These are phyloP conservation scores for Grammomys dolichurus DNA, from an alignment of 2,113 vertebrate species.

Conservation along the genomic window DNA sequence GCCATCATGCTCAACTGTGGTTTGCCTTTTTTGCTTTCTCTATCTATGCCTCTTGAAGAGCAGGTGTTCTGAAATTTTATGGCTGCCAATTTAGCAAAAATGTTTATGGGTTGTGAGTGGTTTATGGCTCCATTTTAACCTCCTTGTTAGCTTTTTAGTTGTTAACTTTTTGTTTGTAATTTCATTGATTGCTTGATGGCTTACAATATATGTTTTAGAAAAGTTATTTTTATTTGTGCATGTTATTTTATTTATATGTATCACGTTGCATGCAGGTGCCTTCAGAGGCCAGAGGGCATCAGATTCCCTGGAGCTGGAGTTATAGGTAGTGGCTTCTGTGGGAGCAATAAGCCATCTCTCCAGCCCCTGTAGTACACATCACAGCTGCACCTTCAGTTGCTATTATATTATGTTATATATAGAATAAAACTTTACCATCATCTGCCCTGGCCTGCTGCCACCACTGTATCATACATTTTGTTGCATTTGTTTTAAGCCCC, in stretches of 20 bases:
- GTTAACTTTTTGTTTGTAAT: constrained; percentile 14
- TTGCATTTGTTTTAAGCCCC: not conserved
- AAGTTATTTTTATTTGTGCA: not conserved
- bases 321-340: not conserved
- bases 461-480: not conserved
- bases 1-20: not conserved
- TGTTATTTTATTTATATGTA: not conserved
- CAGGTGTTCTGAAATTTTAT: constrained; percentile 23
- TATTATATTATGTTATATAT: not conserved
- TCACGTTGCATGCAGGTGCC: not conserved
- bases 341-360: not conserved
- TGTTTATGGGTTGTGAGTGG: not conserved
- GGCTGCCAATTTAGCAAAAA: not conserved
- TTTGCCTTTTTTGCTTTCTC: not conserved
- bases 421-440: not conserved
- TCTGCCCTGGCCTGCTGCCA: not conserved
- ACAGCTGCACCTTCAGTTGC: not conserved
- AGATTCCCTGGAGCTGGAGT: not conserved
- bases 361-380: not conserved
- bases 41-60: not conserved
- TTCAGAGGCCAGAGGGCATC: not conserved
- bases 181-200: not conserved
- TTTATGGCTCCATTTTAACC: constrained; percentile 26
- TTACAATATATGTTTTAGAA: not conserved
- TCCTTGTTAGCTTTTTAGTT: constrained; percentile 22